Evolutionary conservation across 2,888 invertebrate genomes (phyloP).

Genomic region (Drosophila helvetica): DNA sequence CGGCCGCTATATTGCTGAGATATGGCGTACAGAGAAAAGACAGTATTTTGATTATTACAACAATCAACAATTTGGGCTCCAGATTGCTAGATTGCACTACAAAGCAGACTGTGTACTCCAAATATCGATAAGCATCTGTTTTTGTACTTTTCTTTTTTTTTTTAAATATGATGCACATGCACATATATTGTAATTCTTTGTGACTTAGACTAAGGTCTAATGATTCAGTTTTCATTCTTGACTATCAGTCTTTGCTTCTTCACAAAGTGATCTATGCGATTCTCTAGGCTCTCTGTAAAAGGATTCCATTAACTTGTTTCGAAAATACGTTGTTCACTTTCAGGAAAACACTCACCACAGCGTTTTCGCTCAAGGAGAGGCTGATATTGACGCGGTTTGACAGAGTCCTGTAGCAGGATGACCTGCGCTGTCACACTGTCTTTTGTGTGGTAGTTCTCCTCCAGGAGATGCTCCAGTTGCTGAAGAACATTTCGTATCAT

Average conservation of each 20-base stretch:
- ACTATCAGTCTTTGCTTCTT: conserved; percentile 87
- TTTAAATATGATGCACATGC: too few species aligned
- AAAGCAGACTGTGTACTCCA: too few species aligned
- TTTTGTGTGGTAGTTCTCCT: conserved; percentile 51
- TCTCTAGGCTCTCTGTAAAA: conserved; percentile 90
- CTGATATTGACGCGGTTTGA: conserved; percentile 88
- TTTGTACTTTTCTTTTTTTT: too few species aligned
- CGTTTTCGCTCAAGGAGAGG: conserved; percentile 90
- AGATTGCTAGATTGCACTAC: too few species aligned
- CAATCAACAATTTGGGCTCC: too few species aligned
- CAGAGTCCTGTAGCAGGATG: conserved; percentile 88
- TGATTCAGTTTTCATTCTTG: conserved; percentile 7
- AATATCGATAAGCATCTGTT: too few species aligned
- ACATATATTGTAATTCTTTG: too few species aligned
- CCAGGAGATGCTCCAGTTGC: conserved; percentile 83
- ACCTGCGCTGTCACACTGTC: conserved; percentile 84
- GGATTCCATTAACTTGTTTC: background rate
- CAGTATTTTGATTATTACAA: too few species aligned
- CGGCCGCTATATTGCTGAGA: too few species aligned
- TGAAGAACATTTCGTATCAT: conserved; percentile 86
- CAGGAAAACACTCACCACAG: conserved; percentile 87
- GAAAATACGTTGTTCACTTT: conserved; percentile 46
- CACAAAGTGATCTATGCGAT: conserved; percentile 89
- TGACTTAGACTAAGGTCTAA: background rate
- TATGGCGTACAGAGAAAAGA: too few species aligned